These are phyloP conservation scores for Thaumetopoea pityocampa DNA, from an alignment of 1,140 invertebrate genomes.

Conservation along the genomic window DNA sequence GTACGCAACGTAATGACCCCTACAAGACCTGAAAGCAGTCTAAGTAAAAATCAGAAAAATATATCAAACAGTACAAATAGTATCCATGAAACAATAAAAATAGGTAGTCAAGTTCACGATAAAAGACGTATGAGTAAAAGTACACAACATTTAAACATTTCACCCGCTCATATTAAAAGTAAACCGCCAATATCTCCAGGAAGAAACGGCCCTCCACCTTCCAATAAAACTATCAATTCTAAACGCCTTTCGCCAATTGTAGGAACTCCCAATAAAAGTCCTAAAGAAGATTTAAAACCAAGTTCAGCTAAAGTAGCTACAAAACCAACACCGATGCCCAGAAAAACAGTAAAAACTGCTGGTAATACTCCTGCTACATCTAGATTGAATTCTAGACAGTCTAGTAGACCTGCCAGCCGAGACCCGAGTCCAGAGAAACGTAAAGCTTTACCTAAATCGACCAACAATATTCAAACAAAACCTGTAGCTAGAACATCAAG, in stretches of 20 bases:
- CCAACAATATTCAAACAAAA: constrained; percentile 34
- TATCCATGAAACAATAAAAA: constrained; percentile 66
- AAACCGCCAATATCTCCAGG: constrained; percentile 72
- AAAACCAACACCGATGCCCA: constrained; percentile 37
- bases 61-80: constrained; percentile 73
- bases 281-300: constrained; percentile 46
- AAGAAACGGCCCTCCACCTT: constrained; percentile 63
- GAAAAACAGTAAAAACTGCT: constrained; percentile 46
- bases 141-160: constrained; percentile 52
- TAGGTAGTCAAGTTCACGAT: constrained; percentile 54
- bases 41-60: constrained; percentile 58
- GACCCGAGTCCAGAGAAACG: constrained; percentile 63
- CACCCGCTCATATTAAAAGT: constrained; percentile 53
- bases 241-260: constrained; percentile 73
- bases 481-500: constrained; percentile 43
- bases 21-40: constrained; percentile 41
- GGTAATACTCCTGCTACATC: constrained; percentile 58
- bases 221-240: constrained; percentile 60
- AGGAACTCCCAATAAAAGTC: constrained; percentile 70
- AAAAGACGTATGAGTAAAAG: constrained; percentile 61
- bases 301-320: constrained; percentile 39
- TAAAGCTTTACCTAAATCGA: constrained; percentile 34
- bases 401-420: constrained; percentile 59
- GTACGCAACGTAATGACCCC: constrained; percentile 29
- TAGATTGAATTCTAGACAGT: constrained; percentile 63